phyloP scores from a whole-genome alignment of 2,113 vertebrate genomes.

The Grammomys dolichurus region DNA sequence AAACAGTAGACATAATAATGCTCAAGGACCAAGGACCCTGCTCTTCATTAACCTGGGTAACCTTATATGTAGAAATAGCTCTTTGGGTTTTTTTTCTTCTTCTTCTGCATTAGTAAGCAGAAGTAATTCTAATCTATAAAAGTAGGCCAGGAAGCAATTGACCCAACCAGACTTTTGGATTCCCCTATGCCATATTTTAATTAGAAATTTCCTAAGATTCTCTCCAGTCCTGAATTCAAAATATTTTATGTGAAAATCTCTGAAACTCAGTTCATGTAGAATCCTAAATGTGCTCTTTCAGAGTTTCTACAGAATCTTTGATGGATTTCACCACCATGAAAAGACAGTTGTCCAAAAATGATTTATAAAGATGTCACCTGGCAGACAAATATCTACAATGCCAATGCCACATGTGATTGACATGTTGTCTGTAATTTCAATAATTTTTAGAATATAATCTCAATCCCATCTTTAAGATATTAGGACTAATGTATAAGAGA shows the following conservation, averaged over 20 bases:
- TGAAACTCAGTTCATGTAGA: background rate
- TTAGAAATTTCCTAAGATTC: slow-evolving; percentile 64
- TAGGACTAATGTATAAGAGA: background rate
- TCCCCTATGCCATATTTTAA: slow-evolving; percentile 72
- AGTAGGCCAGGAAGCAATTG: slow-evolving; percentile 74
- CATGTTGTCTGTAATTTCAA: background rate
- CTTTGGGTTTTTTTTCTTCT: background rate
- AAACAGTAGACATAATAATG: slow-evolving; percentile 23
- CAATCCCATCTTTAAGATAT: background rate
- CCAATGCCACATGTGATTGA: background rate
- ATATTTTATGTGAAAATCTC: background rate
- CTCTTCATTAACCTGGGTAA: slow-evolving; percentile 67
- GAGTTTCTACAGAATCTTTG: background rate
- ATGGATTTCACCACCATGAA: background rate
- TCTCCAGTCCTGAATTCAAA: slow-evolving; percentile 41
- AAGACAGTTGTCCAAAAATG: background rate
- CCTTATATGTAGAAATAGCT: slow-evolving; percentile 56
- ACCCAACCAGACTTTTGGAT: slow-evolving; percentile 66
- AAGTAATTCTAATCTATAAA: slow-evolving; percentile 72
- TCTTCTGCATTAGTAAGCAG: slow-evolving; percentile 60
- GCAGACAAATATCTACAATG: background rate
- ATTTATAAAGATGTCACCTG: background rate
- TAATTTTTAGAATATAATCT: background rate
- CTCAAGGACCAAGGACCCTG: background rate
- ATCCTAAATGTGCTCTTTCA: background rate